Percentiles rank a stretch among this genome's conserved stretches.
phyloP scores from a whole-genome alignment of 2,888 invertebrate genomes.

The Trimorus sp. region DNA sequence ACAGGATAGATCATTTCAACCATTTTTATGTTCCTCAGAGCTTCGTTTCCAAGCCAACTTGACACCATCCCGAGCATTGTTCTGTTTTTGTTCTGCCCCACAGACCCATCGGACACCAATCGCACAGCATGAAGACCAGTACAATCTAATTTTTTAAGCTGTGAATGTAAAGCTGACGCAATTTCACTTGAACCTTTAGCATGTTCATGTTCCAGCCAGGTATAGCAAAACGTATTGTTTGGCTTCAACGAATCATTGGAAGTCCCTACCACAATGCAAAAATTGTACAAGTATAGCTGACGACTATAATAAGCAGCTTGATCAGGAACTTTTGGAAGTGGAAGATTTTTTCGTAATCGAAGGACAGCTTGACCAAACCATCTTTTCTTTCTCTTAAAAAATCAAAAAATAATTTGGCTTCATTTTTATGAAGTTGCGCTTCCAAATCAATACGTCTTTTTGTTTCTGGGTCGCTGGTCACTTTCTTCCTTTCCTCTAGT shows the following conservation, averaged over 20 bases:
- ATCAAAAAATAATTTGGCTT: constrained; percentile 18
- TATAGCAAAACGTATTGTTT: constrained; percentile 22
- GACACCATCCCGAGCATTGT: constrained; percentile 16
- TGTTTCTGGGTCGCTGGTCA: not conserved
- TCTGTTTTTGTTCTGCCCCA: constrained; percentile 25
- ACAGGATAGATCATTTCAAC: constrained; percentile 34
- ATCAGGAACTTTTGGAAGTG: constrained; percentile 22
- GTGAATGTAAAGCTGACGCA: constrained; percentile 10
- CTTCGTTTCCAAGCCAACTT: constrained; percentile 3
- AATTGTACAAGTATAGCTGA: constrained; percentile 25
- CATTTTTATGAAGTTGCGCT: constrained; percentile 12
- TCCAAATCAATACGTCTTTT: not conserved
- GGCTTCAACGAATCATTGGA: constrained; percentile 10
- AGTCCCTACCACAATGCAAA: constrained; percentile 20
- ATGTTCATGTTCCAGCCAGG: constrained; percentile 29
- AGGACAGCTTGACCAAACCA: constrained; percentile 9
- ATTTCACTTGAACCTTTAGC: constrained; percentile 32
- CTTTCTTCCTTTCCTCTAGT: constrained; percentile 9
- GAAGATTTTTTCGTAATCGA: constrained; percentile 30
- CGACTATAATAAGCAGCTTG: constrained; percentile 18
- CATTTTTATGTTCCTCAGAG: constrained; percentile 1
- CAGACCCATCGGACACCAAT: constrained; percentile 30
- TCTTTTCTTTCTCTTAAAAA: constrained; percentile 12
- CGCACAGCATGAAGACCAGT: constrained; percentile 11
- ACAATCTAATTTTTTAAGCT: not conserved